phyloP scores from a whole-genome alignment of 2,888 invertebrate species.

The Nowickia ferox region DNA sequence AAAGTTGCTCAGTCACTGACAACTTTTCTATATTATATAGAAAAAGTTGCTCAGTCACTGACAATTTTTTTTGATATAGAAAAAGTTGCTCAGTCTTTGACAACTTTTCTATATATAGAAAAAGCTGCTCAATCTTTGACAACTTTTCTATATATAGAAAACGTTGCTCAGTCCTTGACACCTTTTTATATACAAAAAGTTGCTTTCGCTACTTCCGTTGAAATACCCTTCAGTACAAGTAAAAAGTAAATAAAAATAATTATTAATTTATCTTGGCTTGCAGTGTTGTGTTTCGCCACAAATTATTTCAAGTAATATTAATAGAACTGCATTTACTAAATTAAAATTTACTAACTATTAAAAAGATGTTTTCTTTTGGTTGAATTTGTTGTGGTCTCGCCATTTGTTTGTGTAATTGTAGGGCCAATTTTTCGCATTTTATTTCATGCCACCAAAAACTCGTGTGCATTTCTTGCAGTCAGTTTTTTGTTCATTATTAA shows the following conservation, averaged over 20 bases:
- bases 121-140: background rate
- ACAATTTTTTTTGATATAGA: too few species aligned
- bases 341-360: slow-evolving; percentile 42
- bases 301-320: slow-evolving; percentile 8
- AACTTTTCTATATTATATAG: too few species aligned
- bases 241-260: too few species aligned
- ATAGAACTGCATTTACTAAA: slow-evolving; percentile 55
- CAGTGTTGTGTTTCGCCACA: slow-evolving; percentile 14
- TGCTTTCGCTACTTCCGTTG: background rate
- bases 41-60: too few species aligned
- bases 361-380: background rate
- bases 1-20: too few species aligned
- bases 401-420: slow-evolving; percentile 1
- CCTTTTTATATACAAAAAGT: background rate
- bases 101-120: background rate
- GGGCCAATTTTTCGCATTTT: background rate
- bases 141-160: background rate
- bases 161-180: background rate
- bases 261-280: background rate
- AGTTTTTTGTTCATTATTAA: slow-evolving; percentile 37
- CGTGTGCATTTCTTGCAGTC: background rate
- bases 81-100: too few species aligned
- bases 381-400: slow-evolving; percentile 16
- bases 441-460: slow-evolving; percentile 1
- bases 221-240: too few species aligned